A percentile compares a stretch with the other conserved stretches of the same genome.
These are phyloP conservation scores for Lepilemur ruficaudatus DNA, from an alignment of 2,797 vertebrate species.

Conservation along the genomic window DNA sequence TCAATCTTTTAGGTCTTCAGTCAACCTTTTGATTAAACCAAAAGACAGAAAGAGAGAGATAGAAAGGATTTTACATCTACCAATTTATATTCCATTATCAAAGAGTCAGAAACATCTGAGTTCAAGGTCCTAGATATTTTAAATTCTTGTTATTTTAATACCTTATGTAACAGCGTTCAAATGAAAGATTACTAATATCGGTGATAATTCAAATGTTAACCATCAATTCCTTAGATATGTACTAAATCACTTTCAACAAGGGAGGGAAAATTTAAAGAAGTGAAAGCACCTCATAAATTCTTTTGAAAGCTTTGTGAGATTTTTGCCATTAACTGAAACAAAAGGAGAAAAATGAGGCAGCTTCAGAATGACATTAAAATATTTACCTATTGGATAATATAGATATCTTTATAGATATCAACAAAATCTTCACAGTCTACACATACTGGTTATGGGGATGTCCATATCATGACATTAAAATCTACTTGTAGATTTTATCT, in stretches of 20 bases:
- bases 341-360: not conserved
- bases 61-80: not conserved
- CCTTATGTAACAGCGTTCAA: not conserved
- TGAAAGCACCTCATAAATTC: not conserved
- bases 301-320: not conserved
- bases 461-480: not conserved
- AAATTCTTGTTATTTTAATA: not conserved
- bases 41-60: not conserved
- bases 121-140: not conserved
- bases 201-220: not conserved
- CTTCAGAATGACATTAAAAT: not conserved
- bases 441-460: not conserved
- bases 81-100: constrained; percentile 16
- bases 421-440: not conserved
- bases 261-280: constrained; percentile 10
- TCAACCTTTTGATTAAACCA: constrained; percentile 40
- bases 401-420: too few relatives aligned
- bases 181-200: not conserved
- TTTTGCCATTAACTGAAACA: constrained; percentile 3
- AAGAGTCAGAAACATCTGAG: constrained; percentile 8
- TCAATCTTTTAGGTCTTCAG: not conserved
- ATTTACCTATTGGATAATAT: not conserved
- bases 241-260: not conserved
- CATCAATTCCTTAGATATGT: not conserved
- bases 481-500: not conserved